Evolutionary conservation across 1,140 invertebrate species (phyloP).

Genomic region (Camponotus pennsylvanicus): DNA sequence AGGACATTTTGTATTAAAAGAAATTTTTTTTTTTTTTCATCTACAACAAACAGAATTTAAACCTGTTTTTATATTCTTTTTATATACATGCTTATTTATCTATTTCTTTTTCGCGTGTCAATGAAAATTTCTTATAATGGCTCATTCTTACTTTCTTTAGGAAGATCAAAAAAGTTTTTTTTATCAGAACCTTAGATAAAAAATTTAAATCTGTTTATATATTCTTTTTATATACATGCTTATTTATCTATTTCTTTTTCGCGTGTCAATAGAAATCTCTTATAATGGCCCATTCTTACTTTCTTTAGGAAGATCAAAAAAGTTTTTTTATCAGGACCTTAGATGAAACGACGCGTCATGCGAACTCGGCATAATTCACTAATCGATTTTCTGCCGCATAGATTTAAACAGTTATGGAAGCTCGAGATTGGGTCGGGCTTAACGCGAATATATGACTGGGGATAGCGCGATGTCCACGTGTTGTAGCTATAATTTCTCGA

Average conservation of each 20-base stretch:
- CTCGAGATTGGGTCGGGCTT: conserved; percentile 37
- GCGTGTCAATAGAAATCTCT: neutral
- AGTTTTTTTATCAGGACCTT: neutral
- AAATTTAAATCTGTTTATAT: neutral
- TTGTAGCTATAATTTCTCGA: conserved; percentile 56
- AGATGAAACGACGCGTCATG: neutral
- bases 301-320: neutral
- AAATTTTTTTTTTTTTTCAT: conserved; percentile 15
- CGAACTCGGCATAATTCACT: conserved; percentile 13
- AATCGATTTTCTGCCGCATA: conserved; percentile 45
- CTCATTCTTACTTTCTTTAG: neutral
- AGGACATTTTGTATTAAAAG: conserved; percentile 35
- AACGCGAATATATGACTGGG: conserved; percentile 52
- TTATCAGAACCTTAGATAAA: neutral
- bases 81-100: neutral
- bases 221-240: neutral
- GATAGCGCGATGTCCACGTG: conserved; percentile 27
- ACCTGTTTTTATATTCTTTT: neutral
- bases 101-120: neutral
- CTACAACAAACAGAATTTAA: conserved; percentile 17
- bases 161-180: neutral
- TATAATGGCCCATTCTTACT: neutral
- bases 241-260: neutral
- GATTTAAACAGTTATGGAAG: conserved; percentile 31
- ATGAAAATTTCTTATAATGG: neutral